A percentile compares a stretch with the other conserved stretches of the same genome.
These are phyloP conservation scores for Sphinx pinastri DNA, from an alignment of 2,888 invertebrate species.

Conservation along the genomic window DNA sequence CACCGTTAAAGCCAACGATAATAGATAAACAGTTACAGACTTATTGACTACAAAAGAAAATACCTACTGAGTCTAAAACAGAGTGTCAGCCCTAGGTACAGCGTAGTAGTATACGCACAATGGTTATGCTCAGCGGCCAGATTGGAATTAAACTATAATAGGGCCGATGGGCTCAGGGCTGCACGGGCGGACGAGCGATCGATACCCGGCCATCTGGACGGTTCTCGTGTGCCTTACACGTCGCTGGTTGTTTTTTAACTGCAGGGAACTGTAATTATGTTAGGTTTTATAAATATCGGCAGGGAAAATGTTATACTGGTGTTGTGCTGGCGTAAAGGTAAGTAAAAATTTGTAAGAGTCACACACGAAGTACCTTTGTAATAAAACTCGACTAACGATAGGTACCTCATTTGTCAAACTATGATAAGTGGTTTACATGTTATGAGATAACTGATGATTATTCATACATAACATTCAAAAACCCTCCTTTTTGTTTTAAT, in stretches of 20 bases:
- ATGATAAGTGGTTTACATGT: too few relatives aligned
- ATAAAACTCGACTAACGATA: too few relatives aligned
- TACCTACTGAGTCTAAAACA: not conserved
- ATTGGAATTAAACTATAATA: constrained; percentile 75
- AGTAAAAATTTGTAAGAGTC: not conserved
- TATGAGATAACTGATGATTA: too few relatives aligned
- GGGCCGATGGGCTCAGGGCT: constrained; percentile 52
- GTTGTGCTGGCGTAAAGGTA: not conserved
- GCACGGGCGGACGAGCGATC: constrained; percentile 53
- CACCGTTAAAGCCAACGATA: too few relatives aligned
- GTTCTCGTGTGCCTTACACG: constrained; percentile 50
- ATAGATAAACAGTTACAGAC: too few relatives aligned
- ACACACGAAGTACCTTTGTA: too few relatives aligned
- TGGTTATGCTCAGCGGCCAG: constrained; percentile 78
- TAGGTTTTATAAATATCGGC: not conserved
- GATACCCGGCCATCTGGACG: constrained; percentile 71
- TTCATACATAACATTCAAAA: too few relatives aligned
- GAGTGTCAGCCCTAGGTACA: not conserved
- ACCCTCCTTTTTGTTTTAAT: too few relatives aligned
- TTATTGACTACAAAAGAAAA: not conserved
- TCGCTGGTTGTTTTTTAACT: constrained; percentile 16
- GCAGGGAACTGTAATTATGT: not conserved
- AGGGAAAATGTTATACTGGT: not conserved
- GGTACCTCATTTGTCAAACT: too few relatives aligned
- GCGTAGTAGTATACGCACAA: constrained; percentile 49